Evolutionary conservation across 37 sponge, comb jelly and placozoan genomes (phyloP), one percentile per base, ranked within the genome.

Genomic region (Cliona cf. orientalis): DNA sequence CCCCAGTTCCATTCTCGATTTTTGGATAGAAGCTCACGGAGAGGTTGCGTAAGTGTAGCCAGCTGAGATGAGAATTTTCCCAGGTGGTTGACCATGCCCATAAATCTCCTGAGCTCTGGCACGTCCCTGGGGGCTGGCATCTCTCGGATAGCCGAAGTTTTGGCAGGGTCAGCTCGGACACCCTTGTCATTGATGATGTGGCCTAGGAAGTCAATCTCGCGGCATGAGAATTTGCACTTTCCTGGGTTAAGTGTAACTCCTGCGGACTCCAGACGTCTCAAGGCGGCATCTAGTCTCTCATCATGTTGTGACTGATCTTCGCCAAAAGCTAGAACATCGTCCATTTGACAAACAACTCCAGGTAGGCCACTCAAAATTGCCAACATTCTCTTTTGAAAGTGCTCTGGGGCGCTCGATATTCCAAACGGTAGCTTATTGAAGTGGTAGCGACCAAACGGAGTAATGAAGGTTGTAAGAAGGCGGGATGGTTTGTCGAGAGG

Each of bases 351-450:
- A 21, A 69, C 46, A 35, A 81, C 71, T 38, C 81, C 81, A 2
- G 25, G 36, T 21, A 70, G 68, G 1, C 72, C 71, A 19, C 22
- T 31, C 34, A 81, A 38, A 7, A 81, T 81, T 36, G 49, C 81
- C 21, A 25, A 58, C 69, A 70, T 45, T 22, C 61, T 26, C 12
- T 57, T 61, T 46, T 79, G 80, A 42, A 79, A 79, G 43, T 62
- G 61, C 46, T 79, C 80, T 9, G 80, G 57, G 7, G 80, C 80
- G n/a, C 80, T 62, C 25, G 80, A 65, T n/a, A n/a, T n/a, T n/a
- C n/a, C n/a, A n/a, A n/a, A n/a, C n/a, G n/a, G n/a, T n/a, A n/a
- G n/a, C n/a, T n/a, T n/a, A n/a, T n/a, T n/a, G n/a, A n/a, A n/a
- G n/a, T n/a, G n/a, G n/a, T n/a, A n/a, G n/a, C n/a, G n/a, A n/a